A percentile compares a stretch with the other conserved stretches of the same genome.
Evolutionary conservation across 2,797 vertebrate genomes (phyloP).

Genomic region (Parauchenoglanis punctatus): DNA sequence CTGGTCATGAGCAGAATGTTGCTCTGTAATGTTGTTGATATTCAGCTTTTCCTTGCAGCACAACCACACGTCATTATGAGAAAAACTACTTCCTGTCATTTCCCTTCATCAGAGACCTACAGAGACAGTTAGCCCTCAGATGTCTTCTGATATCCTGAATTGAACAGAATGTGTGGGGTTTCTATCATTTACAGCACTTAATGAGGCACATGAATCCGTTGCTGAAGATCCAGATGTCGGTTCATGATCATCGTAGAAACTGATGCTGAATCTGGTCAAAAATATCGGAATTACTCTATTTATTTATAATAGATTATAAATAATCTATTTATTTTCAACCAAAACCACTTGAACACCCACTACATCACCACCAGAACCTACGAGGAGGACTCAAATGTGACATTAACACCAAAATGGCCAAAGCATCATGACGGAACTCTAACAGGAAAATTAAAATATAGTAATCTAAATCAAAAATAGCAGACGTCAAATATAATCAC

Average conservation of each 20-base stretch:
- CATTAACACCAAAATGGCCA: neutral
- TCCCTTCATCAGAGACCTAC: neutral
- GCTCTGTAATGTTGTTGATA: neutral
- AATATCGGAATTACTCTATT: neutral
- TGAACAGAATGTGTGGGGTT: neutral
- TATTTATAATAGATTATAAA: neutral
- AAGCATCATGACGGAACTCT: neutral
- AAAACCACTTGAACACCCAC: too few species aligned
- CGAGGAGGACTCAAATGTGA: too few species aligned
- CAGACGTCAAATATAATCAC: neutral
- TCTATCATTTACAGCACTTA: neutral
- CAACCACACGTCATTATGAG: neutral
- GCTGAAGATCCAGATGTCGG: neutral
- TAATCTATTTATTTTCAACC: too few species aligned
- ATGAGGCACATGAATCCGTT: neutral
- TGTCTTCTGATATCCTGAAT: neutral
- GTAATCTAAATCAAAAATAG: neutral
- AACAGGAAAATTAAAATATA: neutral
- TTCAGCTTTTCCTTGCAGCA: neutral
- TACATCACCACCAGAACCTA: too few species aligned
- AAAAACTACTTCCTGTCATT: conserved; percentile 8
- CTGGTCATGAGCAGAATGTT: neutral
- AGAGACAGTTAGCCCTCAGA: neutral
- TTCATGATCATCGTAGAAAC: neutral
- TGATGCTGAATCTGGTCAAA: neutral